Conservation (phyloP, 2,888 invertebrate genomes). For the Folsomia manolachei region DNA sequence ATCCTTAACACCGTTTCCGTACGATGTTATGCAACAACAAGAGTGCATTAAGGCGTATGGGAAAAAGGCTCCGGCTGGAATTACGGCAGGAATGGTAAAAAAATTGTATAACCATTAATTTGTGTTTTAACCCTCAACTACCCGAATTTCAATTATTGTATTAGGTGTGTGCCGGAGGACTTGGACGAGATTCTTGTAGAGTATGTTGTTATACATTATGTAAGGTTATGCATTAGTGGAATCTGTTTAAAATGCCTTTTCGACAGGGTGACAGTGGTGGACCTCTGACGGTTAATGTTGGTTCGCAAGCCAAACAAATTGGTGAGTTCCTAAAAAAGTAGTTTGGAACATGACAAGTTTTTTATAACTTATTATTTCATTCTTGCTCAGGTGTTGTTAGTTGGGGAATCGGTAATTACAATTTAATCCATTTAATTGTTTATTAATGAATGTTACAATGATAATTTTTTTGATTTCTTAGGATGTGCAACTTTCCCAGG, state of each 20-base stretch:
- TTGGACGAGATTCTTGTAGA: conserved; percentile 81
- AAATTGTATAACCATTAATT: no score
- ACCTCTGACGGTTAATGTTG: conserved; percentile 77
- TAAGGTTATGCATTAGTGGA: no score
- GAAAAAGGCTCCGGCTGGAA: conserved; percentile 31
- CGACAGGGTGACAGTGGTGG: conserved; percentile 90
- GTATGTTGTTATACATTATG: no score
- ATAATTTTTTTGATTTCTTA: not conserved
- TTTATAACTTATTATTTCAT: not conserved
- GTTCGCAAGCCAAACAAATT: conserved; percentile 74
- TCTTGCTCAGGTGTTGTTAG: not conserved
- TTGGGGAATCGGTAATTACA: conserved; percentile 12
- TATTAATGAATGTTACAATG: not conserved
- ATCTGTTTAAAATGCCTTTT: no score
- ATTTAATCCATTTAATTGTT: no score
- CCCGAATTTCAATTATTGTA: not conserved
- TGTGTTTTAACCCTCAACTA: no score
- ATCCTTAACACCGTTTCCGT: conserved; percentile 34
- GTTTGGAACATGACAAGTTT: not conserved
- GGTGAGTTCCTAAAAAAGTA: conserved; percentile 65
- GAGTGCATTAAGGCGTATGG: conserved; percentile 30
- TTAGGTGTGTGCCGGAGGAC: conserved; percentile 73
- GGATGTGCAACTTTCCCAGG: conserved; percentile 79
- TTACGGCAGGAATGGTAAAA: conserved; percentile 65
- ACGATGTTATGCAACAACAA: conserved; percentile 24